A percentile compares a stretch with the other conserved stretches of the same genome.
Evolutionary conservation across 2,888 invertebrate genomes (phyloP).

Genomic region (Sphecodes monilicornis): DNA sequence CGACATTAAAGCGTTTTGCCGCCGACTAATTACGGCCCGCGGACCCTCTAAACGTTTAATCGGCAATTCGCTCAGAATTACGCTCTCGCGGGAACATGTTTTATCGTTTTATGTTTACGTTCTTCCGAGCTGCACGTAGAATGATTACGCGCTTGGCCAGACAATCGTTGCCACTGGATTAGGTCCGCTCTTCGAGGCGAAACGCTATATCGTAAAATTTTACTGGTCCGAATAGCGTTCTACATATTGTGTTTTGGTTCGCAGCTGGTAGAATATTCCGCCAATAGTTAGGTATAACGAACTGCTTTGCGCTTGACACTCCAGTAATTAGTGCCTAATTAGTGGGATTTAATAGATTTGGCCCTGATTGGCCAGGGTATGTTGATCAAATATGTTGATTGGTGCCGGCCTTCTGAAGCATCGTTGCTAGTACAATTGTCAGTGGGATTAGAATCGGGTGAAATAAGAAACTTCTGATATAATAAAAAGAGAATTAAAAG

Average conservation of each 20-base stretch:
- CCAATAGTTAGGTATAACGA: not conserved
- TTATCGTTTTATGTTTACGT: not conserved
- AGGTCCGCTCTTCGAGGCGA: not conserved
- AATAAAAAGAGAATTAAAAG: too few relatives aligned
- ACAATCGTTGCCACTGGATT: not conserved
- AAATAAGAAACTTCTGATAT: too few relatives aligned
- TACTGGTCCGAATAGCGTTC: not conserved
- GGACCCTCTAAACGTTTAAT: slow-evolving; percentile 18
- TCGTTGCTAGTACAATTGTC: not conserved
- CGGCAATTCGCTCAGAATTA: slow-evolving; percentile 12
- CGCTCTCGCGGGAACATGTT: not conserved
- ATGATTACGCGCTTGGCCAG: slow-evolving; percentile 2
- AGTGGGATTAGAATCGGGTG: too few relatives aligned
- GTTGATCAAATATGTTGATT: not conserved
- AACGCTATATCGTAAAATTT: not conserved
- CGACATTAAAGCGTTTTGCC: slow-evolving; percentile 7
- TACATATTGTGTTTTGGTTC: not conserved
- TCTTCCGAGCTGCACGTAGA: not conserved
- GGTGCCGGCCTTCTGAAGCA: not conserved
- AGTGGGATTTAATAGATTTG: not conserved
- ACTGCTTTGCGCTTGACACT: not conserved
- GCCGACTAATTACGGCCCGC: slow-evolving; percentile 30
- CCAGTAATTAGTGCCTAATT: not conserved
- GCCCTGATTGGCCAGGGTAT: not conserved
- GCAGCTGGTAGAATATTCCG: not conserved